Evolutionary conservation across 2,888 invertebrate genomes (phyloP), one percentile per base, ranked within the genome.

Genomic region (Euplagia quadripunctaria): DNA sequence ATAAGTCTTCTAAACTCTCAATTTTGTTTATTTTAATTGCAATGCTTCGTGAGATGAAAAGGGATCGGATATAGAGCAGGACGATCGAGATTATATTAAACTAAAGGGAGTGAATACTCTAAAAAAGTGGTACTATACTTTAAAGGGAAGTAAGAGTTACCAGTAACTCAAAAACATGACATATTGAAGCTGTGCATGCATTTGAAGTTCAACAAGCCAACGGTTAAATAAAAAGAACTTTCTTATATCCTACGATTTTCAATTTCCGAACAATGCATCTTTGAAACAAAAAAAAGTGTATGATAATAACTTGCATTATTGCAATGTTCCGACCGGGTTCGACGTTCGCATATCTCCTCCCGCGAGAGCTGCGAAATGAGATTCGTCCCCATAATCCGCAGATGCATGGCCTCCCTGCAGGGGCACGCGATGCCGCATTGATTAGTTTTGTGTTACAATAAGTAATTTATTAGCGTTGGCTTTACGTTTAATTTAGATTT

Each of bases 291-390:
- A 46, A 67, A 78, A 73, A 70, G 66, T 49, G 31, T 70, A 78
- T 68, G 66, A 46, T 74, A 73, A 75, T 74, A 82, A 72, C 74
- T 72, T 77, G 74, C 77, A 77, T 73, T 75, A 73, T 78, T 73
- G 80, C 76, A 78, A 76, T 81, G 76, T 79, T 78, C 73, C 75
- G 72, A 66, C 41, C 71, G 69, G 67, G 70, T 42, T 74, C 73
- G 77, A 73, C 76, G 75, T 71, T 77, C 80, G 68, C 72, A 52
- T 64, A 70, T 70, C 75, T 64, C 61, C 43, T 75, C 83, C 74
- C 74, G 75, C 63, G 78, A 82, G 82, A 71, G 70, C 63, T 75
- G 68, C 75, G 71, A 75, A 84, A 83, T 83, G 81, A 83, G 82
- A 81, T 82, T 84, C 79, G 77, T 81, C 79, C 76, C 73, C 79